These are phyloP conservation scores for Lasioglossum villosulum DNA, from an alignment of 2,888 invertebrate genomes.

Conservation along the genomic window DNA sequence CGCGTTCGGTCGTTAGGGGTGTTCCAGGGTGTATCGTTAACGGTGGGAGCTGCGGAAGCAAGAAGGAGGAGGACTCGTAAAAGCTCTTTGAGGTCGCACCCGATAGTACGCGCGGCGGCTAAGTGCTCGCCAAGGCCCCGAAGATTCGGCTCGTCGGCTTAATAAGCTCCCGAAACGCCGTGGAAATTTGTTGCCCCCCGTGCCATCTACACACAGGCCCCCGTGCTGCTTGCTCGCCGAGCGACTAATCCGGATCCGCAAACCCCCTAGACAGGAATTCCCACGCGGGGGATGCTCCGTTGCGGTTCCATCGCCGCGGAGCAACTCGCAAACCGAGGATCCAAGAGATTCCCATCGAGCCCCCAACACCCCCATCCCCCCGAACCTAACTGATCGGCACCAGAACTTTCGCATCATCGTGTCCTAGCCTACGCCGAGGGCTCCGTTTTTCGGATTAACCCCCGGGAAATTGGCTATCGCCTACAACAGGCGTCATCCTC, in stretches of 20 bases:
- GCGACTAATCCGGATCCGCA: slow-evolving; percentile 50
- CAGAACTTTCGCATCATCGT: neutral
- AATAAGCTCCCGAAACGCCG: slow-evolving; percentile 78
- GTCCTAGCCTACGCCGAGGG: neutral
- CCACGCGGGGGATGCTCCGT: slow-evolving; percentile 38
- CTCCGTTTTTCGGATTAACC: neutral
- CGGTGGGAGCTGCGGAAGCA: slow-evolving; percentile 27
- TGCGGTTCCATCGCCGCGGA: slow-evolving; percentile 41
- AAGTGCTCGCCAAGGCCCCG: slow-evolving; percentile 51
- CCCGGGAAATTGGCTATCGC: neutral
- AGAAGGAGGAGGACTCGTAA: slow-evolving; percentile 43
- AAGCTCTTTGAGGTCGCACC: slow-evolving; percentile 63
- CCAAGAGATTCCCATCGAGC: neutral
- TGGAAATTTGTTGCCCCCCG: slow-evolving; percentile 77
- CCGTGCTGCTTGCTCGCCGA: neutral
- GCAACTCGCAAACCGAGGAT: slow-evolving; percentile 4
- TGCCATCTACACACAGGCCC: neutral
- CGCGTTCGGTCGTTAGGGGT: slow-evolving; percentile 49
- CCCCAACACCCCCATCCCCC: neutral
- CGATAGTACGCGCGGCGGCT: slow-evolving; percentile 46
- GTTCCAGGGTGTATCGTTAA: slow-evolving; percentile 57
- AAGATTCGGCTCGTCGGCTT: slow-evolving; percentile 68
- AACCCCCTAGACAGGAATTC: slow-evolving; percentile 12
- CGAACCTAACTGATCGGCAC: neutral
- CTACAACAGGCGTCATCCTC: neutral